phyloP scores from a whole-genome alignment of 2,113 vertebrate genomes.

The Odontophorus gujanensis region DNA sequence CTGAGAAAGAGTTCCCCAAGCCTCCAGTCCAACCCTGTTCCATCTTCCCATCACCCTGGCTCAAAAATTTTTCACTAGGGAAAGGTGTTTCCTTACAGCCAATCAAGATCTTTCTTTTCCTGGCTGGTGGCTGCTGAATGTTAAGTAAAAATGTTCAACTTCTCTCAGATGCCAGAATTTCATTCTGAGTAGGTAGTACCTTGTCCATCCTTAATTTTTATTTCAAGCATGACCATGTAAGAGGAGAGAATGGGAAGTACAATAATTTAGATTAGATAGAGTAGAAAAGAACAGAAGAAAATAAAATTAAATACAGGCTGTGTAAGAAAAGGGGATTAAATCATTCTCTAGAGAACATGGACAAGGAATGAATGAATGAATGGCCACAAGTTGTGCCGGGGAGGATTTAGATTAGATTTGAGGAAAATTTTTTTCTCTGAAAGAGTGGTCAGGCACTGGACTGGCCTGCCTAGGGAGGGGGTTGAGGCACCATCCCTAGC shows the following conservation, averaged over 20 bases:
- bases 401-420: no score
- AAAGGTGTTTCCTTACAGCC: background rate
- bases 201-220: background rate
- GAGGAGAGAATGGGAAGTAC: background rate
- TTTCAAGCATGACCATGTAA: background rate
- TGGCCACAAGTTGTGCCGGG: no score
- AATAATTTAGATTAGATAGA: background rate
- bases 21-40: background rate
- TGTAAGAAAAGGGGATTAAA: background rate
- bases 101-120: background rate
- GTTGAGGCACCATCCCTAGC: no score
- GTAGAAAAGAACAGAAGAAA: background rate
- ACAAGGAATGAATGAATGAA: background rate
- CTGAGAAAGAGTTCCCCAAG: rapidly evolving
- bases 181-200: background rate
- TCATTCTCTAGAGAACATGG: background rate
- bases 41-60: background rate
- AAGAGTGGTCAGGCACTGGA: no score
- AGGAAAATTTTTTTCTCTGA: no score
- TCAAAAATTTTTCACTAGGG: background rate
- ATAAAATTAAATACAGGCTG: background rate
- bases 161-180: background rate
- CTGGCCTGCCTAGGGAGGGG: no score
- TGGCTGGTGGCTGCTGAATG: rapidly evolving
- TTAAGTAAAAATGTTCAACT: background rate